Conservation (phyloP, 2,888 invertebrate genomes). For the Fabriciana adippe region DNA sequence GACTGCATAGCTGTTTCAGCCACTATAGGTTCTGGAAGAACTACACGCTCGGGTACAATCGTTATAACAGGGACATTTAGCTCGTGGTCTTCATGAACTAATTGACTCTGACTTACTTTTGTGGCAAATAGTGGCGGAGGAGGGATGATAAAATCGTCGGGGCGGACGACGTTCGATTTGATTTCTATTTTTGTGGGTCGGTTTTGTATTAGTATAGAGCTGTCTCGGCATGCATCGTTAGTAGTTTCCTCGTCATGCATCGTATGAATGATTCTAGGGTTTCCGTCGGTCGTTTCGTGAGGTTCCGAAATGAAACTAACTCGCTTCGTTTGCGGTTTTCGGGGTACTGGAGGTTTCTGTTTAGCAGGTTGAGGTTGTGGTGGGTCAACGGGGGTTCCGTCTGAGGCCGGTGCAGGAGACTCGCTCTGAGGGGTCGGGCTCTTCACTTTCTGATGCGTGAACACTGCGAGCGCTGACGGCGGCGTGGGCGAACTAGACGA, state of each 20-base stretch:
- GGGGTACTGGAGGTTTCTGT: constrained; percentile 76
- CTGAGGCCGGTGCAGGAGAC: constrained; percentile 43
- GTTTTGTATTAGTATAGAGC: constrained; percentile 72
- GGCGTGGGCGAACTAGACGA: constrained; percentile 70
- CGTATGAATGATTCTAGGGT: constrained; percentile 54
- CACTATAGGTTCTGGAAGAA: constrained; percentile 66
- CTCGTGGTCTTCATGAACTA: constrained; percentile 54
- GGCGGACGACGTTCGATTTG: constrained; percentile 62
- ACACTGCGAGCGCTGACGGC: constrained; percentile 68
- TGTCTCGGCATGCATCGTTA: constrained; percentile 77
- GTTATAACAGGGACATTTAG: constrained; percentile 64
- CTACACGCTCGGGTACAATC: constrained; percentile 66
- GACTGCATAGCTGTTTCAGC: constrained; percentile 78
- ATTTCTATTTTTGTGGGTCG: constrained; percentile 58
- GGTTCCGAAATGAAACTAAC: constrained; percentile 76
- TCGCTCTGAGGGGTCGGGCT: constrained; percentile 51
- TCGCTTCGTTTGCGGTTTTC: constrained; percentile 76
- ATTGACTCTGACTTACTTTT: constrained; percentile 67
- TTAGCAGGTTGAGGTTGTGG: constrained; percentile 56
- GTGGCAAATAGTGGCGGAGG: constrained; percentile 77
- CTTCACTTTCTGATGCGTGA: constrained; percentile 64
- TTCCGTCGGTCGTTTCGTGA: constrained; percentile 53
- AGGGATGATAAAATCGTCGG: constrained; percentile 76
- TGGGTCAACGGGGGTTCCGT: constrained; percentile 53
- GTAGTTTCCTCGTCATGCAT: constrained; percentile 62